Percentiles rank a stretch among this genome's conserved stretches.
Evolutionary conservation across 64 coral and sea anemone genomes (phyloP).

Genomic region (Actinia tenebrosa): DNA sequence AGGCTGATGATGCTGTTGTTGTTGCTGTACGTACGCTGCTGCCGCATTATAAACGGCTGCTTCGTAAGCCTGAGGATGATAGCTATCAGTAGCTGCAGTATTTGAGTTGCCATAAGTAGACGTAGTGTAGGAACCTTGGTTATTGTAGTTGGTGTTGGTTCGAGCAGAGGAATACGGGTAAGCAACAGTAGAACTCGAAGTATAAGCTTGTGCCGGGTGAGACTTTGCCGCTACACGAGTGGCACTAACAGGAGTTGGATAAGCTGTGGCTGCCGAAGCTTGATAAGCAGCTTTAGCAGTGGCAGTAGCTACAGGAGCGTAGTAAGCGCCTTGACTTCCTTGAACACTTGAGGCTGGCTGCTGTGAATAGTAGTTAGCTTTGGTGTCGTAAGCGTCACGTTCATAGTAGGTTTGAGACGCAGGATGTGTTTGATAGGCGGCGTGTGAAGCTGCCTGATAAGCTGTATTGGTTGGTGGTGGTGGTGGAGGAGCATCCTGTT

Average conservation of each 20-base stretch:
- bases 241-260: slow-evolving; percentile 64
- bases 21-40: slow-evolving; percentile 87
- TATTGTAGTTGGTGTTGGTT: slow-evolving; percentile 67
- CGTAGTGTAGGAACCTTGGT: slow-evolving; percentile 56
- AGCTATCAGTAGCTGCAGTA: slow-evolving; percentile 43
- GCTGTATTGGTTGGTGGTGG: slow-evolving; percentile 86
- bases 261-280: slow-evolving; percentile 67
- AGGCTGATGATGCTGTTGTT: slow-evolving; percentile 63
- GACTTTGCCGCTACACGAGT: slow-evolving; percentile 71
- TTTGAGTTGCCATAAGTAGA: slow-evolving; percentile 71
- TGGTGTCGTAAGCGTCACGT: slow-evolving; percentile 81
- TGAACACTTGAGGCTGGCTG: slow-evolving; percentile 72
- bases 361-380: slow-evolving; percentile 83
- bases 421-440: slow-evolving; percentile 81
- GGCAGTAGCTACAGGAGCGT: slow-evolving; percentile 68
- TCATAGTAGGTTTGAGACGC: slow-evolving; percentile 76
- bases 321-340: slow-evolving; percentile 75
- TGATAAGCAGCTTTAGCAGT: slow-evolving; percentile 78
- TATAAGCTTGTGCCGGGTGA: slow-evolving; percentile 87
- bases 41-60: slow-evolving; percentile 98
- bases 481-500: slow-evolving; percentile 91
- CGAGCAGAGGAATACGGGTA: slow-evolving; percentile 71
- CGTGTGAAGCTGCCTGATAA: slow-evolving; percentile 57
- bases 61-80: slow-evolving; percentile 95
- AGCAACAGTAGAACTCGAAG: slow-evolving; percentile 81